A percentile compares a stretch with the other conserved stretches of the same genome.
These are phyloP conservation scores for Bradypodion ventrale DNA, from an alignment of 2,797 vertebrate genomes.

Conservation along the genomic window DNA sequence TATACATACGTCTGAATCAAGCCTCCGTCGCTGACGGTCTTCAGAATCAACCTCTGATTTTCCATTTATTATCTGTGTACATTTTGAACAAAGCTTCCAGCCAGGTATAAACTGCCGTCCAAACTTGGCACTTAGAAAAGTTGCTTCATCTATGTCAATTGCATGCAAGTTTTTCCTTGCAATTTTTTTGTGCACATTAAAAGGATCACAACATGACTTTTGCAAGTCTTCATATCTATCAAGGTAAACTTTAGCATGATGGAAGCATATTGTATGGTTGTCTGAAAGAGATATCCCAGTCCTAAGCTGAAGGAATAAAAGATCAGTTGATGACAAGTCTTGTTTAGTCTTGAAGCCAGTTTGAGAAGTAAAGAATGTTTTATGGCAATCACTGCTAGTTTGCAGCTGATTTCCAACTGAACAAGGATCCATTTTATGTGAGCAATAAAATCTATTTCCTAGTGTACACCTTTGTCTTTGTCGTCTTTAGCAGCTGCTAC, in stretches of 20 bases:
- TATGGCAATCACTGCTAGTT: conserved; percentile 77
- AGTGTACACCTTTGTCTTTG: conserved; percentile 47
- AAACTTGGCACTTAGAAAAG: conserved; percentile 79
- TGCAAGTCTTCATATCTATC: conserved; percentile 80
- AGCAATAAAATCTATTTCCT: conserved; percentile 39
- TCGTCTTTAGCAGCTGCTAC: conserved; percentile 51
- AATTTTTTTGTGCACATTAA: conserved; percentile 79
- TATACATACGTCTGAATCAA: conserved; percentile 77
- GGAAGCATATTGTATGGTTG: conserved; percentile 77
- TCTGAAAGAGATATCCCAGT: conserved; percentile 78
- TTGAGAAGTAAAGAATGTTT: conserved; percentile 74
- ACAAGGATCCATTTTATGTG: conserved; percentile 76
- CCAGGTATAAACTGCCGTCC: conserved; percentile 80
- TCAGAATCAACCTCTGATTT: conserved; percentile 75
- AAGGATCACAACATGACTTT: conserved; percentile 80
- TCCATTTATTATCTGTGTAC: conserved; percentile 79
- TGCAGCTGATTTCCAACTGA: conserved; percentile 79
- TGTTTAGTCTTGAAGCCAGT: conserved; percentile 77
- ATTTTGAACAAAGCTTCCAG: conserved; percentile 82
- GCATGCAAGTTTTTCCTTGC: conserved; percentile 78
- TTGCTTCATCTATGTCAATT: conserved; percentile 77
- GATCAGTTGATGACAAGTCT: conserved; percentile 75
- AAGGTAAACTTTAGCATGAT: conserved; percentile 80
- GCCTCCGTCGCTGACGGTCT: conserved; percentile 74
- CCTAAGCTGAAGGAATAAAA: conserved; percentile 77